Base-by-base conservation (phyloP, 2,888 invertebrate species). In the Pachycephus smyrnensis region DNA sequence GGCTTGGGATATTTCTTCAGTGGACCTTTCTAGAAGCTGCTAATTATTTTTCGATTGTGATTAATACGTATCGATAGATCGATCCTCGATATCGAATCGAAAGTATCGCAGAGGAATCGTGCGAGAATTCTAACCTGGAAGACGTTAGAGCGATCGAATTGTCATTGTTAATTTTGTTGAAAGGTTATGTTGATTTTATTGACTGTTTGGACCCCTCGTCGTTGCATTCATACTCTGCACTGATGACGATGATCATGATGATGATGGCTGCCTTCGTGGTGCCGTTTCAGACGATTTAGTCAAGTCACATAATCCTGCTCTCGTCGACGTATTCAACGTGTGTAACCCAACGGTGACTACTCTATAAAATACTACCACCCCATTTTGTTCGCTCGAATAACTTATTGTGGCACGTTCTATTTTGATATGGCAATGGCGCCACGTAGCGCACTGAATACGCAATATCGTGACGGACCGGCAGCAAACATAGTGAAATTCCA, bases 401-500 rank as follows among this genome's bases (percentile, higher is more conserved):
- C 88, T 91, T 91, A 91, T 90, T 91, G 91, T 90, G 88, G 88
- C 87, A 82, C 85, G 88, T 85, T 89, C 90, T 89, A 90, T 90
- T 90, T 90, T 90, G 90, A 90, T 90, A 90, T 86, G 87, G 84
- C 84, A 83, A 85, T 85, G 85, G 84, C 82, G 86, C 82, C 82
- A 83, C 84, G 82, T 76, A 69, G 82, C 84, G 85, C 84, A 79
- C 85, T 86, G 89, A 89, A 89, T 89, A 88, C 89, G 86, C 85
- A 90, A 89, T 89, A 84, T 85, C 84, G 82, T 77, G 80, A 81
- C 76, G 80, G 80, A 80, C 77, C 79, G 79, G 76, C 82, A 40
- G 81, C 80, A 80, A 81, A 89, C 89, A 89, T 89, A 89, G 88
- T 88, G 86, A 88, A 89, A 89, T 90, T 89, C 86, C 87, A 88